Base-by-base conservation (phyloP, 2,113 vertebrate genomes). In the Alouatta palliata region DNA sequence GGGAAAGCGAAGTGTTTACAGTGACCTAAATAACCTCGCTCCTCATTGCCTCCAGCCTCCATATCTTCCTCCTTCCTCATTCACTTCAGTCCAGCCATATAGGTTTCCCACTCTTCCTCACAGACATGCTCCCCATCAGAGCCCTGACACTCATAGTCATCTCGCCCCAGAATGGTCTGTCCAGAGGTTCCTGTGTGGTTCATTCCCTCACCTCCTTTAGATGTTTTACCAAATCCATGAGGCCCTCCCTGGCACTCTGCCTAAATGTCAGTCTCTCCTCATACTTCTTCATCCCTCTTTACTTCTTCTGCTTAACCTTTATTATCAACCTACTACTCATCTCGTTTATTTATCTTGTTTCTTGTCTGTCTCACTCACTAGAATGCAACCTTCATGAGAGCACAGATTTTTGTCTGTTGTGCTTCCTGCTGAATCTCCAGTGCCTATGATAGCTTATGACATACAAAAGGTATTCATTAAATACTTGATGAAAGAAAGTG, bases 281-380 rank as follows among this genome's bases (percentile, higher is more conserved):
- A 4, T 6, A 20, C 14, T 88, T 54, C 12, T 27, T 17, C 9
- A 52, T n/a, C 43, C n/a, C 61, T 40, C 45, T 75, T 68, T 52
- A 13, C 6, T 79, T 92, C 75, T 61, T 16, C 11, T 86, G 2
- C 2, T 54, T 80, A 61, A 32, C 40, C 40, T 9, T 85, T 66
- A 61, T 23, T 37, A 58, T 23, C 76, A 43, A 47, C 23, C 21
- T 81, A 7, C 5, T 70, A 9, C 68, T 37, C 3, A 6, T 20
- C 17, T 56, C 45, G 23, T 45, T 86, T 73, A 45, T 73, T 83
- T 73, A 45, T 70, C 25, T 70, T 90, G 27, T 40, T 95, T 91
- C 5, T 52, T 95, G 12, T 82, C 71, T 90, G 49, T 27, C 7
- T 95, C 27, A 76, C 30, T 76, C 58, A 45, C 8, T 58, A n/a